Evolutionary conservation across 1,140 invertebrate species (phyloP), one percentile per base, ranked within the genome.

Genomic region (Drosophila burlai): DNA sequence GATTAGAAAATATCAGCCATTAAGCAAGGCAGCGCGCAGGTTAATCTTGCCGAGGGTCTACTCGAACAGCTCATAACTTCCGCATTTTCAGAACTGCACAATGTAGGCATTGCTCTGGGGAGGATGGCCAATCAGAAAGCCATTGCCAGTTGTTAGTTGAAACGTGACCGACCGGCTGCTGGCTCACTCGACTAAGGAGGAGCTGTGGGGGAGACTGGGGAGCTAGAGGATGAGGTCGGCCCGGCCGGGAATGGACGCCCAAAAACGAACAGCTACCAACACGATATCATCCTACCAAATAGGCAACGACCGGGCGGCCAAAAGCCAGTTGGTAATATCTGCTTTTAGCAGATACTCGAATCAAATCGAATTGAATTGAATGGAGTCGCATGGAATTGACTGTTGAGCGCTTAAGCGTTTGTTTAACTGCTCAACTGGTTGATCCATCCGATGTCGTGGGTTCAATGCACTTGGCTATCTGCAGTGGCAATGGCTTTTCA

Each of bases 301-400:
- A 46, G 63, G 73, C 59, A 64, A 75, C 55, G 47, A 66, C 40
- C 52, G 40, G 46, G 54, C 54, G 65, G 64, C 55, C 64, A 50
- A 69, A 77, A 76, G 62, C 75, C 75, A 69, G 75, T 76, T 76
- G 74, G 72, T 74, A 67, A 76, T 78, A 69, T 69, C 75, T 78
- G 75, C 55, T 77, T 77, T 76, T 67, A 67, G 54, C 73, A 66
- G 75, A 78, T 73, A 74, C 69, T 74, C 71, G 67, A 67, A 67
- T 62, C 24, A 38, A 57, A 57, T 74, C 68, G 71, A 68, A 50
- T 68, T 67, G 69, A 72, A 73, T 73, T 73, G 69, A 73, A 72
- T 73, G 50, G 66, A 73, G 54, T 72, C 52, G 69, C 42, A 43
- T 69, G 68, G 65, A 72, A 73, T 72, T 60, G 69, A 72, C 45